These are phyloP conservation scores for Macroglossus sobrinus DNA, from an alignment of 2,113 vertebrate species.

Conservation along the genomic window DNA sequence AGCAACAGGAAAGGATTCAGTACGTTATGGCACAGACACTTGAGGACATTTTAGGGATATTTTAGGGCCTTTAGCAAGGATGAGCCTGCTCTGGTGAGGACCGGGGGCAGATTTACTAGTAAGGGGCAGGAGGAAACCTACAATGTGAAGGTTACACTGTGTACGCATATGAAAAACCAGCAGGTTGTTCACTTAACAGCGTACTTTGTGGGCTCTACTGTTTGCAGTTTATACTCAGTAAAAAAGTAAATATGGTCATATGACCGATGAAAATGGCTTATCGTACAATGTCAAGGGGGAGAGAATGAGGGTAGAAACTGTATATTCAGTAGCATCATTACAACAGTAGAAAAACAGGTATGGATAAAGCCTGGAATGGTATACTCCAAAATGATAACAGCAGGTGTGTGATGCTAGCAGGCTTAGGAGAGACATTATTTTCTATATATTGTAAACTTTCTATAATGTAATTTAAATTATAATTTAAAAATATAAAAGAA, in stretches of 20 bases:
- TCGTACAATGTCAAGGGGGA: background rate
- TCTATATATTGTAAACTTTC: background rate
- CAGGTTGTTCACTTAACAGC: background rate
- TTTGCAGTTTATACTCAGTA: background rate
- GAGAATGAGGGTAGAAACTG: background rate
- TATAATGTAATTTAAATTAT: background rate
- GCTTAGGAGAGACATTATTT: background rate
- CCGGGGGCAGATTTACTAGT: background rate
- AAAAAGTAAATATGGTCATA: background rate
- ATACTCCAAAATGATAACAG: background rate
- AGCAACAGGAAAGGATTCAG: background rate
- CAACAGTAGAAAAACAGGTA: background rate
- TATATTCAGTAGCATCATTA: background rate
- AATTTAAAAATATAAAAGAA: background rate
- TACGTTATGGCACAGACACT: background rate
- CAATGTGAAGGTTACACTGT: fast-evolving
- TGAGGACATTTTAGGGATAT: background rate
- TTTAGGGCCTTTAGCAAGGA: background rate
- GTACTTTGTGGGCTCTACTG: background rate
- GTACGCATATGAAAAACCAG: background rate
- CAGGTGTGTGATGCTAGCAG: background rate
- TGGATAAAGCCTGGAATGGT: background rate
- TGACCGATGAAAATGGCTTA: background rate
- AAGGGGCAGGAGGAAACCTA: background rate
- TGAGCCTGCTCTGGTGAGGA: background rate